phyloP scores from a whole-genome alignment of 2,888 invertebrate genomes.

The Leucoptera coffeella region DNA sequence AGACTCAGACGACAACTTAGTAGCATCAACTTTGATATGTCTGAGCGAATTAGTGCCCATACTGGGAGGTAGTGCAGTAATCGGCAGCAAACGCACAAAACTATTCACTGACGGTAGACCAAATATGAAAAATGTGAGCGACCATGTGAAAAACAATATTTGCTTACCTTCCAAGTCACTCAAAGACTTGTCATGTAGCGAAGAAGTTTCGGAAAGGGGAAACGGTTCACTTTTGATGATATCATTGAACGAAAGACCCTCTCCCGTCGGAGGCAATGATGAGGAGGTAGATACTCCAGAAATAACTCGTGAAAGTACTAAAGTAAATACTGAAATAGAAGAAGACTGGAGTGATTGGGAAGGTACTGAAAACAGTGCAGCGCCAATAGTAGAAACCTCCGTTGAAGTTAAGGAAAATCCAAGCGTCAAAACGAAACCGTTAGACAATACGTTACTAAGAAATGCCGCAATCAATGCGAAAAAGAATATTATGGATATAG shows the following conservation, averaged over 20 bases:
- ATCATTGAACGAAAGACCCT: conserved; percentile 64
- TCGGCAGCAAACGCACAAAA: conserved; percentile 75
- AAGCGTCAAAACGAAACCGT: no score
- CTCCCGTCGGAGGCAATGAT: conserved; percentile 81
- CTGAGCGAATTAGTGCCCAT: conserved; percentile 81
- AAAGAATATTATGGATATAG: conserved; percentile 62
- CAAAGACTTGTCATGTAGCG: conserved; percentile 26
- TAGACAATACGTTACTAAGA: no score
- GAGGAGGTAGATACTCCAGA: conserved; percentile 31
- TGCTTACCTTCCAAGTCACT: conserved; percentile 13
- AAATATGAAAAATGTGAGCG: conserved; percentile 28
- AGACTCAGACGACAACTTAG: conserved; percentile 78
- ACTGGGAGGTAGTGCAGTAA: conserved; percentile 77
- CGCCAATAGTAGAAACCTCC: no score
- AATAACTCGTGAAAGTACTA: no score
- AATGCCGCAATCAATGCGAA: no score
- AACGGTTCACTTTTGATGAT: conserved; percentile 16
- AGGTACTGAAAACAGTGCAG: conserved; percentile 34
- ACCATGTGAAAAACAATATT: no score
- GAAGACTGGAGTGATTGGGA: conserved; percentile 85
- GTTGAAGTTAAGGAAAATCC: no score
- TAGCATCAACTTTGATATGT: conserved; percentile 72
- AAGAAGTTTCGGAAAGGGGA: conserved; percentile 16
- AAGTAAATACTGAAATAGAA: no score
- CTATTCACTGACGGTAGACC: conserved; percentile 85